Base-by-base conservation (phyloP, 2,797 vertebrate genomes). In the Typhlichthys subterraneus region DNA sequence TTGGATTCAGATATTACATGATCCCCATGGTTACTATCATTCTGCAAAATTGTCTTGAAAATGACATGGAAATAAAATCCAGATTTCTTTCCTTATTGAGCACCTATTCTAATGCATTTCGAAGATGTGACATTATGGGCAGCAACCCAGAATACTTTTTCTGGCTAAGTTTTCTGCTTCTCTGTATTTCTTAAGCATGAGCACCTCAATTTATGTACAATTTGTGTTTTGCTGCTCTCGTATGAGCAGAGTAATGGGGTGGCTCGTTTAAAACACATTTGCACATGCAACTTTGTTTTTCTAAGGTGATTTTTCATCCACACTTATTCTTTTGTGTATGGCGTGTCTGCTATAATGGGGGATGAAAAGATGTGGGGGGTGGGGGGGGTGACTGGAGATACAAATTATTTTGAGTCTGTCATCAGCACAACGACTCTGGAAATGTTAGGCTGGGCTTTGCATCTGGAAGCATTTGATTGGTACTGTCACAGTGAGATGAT, bases 191-290 rank as follows among this genome's bases (percentile, higher is more conserved):
- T 86, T 72, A 74, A 83, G 83, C 84, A 85, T 88, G 87, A 87
- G 73, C 73, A 79, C 74, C 76, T 82, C 85, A 85, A 84, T 89
- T 87, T 89, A 87, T 89, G 90, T 88, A 80, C 81, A 89, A 87
- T 92, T 93, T 90, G 79, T 89, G 68, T 81, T 90, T 85, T 83
- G 77, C 82, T 80, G 83, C 87, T 86, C 82, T 83, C 85, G 80
- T 83, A 88, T 88, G 86, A 82, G 77, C 75, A 79, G 76, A 81
- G 85, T 91, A 93, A 91, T 93, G 87, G 87, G 77, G 57, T 79
- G 70, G 69, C 88, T 92, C 88, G 72, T 92, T 93, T 91, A 92
- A 93, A 92, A 89, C 78, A 86, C 83, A 92, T 92, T 92, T 92
- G 82, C 87, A 77, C 82, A 65, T 10, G 59, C 64, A 64, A 86